These are phyloP conservation scores for Odontomyia ornata DNA, from an alignment of 2,888 invertebrate genomes.

Conservation along the genomic window DNA sequence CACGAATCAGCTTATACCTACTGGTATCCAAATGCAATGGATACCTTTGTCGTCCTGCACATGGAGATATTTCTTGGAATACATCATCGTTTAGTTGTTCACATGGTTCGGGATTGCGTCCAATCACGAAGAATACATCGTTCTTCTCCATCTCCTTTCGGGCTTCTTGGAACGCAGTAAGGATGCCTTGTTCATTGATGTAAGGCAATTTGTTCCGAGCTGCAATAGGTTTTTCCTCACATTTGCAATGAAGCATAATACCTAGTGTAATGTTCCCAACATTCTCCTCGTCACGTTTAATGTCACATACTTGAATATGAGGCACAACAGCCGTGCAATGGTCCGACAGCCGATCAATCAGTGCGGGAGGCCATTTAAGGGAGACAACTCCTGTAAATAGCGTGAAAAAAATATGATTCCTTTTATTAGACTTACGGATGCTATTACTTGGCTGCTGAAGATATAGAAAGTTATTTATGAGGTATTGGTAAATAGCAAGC, in stretches of 20 bases:
- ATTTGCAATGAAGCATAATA: conserved; percentile 41
- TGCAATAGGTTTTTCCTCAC: background rate
- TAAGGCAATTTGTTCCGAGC: background rate
- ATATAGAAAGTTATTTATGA: too few species aligned
- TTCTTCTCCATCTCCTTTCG: conserved; percentile 39
- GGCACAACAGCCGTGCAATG: conserved; percentile 34
- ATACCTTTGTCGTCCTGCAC: background rate
- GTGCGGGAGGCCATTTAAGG: conserved; percentile 36
- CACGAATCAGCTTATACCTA: conserved; percentile 37
- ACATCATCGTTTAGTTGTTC: background rate
- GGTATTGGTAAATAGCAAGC: too few species aligned
- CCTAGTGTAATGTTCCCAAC: conserved; percentile 44
- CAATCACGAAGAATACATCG: conserved; percentile 49
- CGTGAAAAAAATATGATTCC: background rate
- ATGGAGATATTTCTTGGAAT: background rate
- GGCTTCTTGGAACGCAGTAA: conserved; percentile 35
- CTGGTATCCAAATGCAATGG: conserved; percentile 36
- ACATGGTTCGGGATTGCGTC: conserved; percentile 4
- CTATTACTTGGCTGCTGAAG: too few species aligned
- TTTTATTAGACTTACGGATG: background rate
- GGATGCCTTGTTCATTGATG: conserved; percentile 22
- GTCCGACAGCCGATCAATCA: conserved; percentile 22
- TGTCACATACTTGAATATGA: conserved; percentile 38
- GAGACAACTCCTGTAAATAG: conserved; percentile 33
- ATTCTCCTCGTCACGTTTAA: background rate